These are phyloP conservation scores for Pristionchus entomophagus DNA, from an alignment of 2,888 invertebrate species.

Conservation along the genomic window DNA sequence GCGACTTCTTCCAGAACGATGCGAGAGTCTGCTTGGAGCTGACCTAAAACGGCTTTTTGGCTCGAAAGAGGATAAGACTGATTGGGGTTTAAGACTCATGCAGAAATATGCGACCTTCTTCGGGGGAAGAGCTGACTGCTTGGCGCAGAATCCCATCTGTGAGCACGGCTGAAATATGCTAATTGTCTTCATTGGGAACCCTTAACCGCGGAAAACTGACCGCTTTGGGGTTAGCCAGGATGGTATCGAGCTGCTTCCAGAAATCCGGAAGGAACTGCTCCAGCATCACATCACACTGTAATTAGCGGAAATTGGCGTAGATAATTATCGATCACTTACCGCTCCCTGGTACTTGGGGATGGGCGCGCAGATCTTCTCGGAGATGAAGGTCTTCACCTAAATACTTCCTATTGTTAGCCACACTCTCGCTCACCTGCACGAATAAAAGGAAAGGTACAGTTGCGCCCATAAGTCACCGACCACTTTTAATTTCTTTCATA, in stretches of 20 bases:
- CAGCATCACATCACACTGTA: slow-evolving; percentile 70
- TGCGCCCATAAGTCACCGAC: too few species aligned
- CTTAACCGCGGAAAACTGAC: slow-evolving; percentile 45
- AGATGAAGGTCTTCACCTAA: slow-evolving; percentile 55
- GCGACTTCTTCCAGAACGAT: slow-evolving; percentile 31
- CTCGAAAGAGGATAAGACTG: not conserved
- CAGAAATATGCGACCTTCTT: slow-evolving; percentile 47
- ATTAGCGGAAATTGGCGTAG: not conserved
- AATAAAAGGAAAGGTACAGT: too few species aligned
- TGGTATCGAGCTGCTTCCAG: slow-evolving; percentile 70
- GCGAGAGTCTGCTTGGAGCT: slow-evolving; percentile 38
- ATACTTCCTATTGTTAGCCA: not conserved
- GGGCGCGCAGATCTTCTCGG: slow-evolving; percentile 66
- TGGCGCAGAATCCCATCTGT: slow-evolving; percentile 54
- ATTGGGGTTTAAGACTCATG: not conserved
- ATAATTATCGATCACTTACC: slow-evolving; percentile 52
- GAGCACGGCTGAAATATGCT: slow-evolving; percentile 51
- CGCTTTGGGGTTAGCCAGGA: slow-evolving; percentile 65
- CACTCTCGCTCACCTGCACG: too few species aligned
- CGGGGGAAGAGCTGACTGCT: not conserved
- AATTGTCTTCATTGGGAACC: not conserved
- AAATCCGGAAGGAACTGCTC: slow-evolving; percentile 73
- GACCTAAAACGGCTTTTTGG: slow-evolving; percentile 1
- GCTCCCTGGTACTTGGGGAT: slow-evolving; percentile 69
- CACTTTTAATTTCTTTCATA: too few species aligned